Evolutionary conservation across 2,113 vertebrate genomes (phyloP).

Genomic region (Elanoides forficatus): DNA sequence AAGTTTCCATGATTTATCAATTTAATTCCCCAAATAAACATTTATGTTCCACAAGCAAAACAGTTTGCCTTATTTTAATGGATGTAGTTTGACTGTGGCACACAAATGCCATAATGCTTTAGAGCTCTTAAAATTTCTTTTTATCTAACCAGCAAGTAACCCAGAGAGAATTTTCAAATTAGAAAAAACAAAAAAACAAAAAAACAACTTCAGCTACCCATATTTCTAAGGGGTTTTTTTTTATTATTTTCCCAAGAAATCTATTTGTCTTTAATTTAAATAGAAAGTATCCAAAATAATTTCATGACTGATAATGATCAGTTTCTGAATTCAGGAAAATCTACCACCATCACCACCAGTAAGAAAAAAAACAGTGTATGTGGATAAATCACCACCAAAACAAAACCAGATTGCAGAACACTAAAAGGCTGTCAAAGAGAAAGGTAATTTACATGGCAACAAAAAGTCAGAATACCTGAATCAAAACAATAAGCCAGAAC

Average conservation of each 20-base stretch:
- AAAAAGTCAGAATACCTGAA: background rate
- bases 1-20: background rate
- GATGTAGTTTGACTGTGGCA: background rate
- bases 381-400: background rate
- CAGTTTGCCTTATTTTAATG: background rate
- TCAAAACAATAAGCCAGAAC: background rate
- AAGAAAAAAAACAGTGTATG: accelerated
- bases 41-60: background rate
- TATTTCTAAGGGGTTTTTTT: background rate
- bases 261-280: background rate
- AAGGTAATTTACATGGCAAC: background rate
- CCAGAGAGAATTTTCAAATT: background rate
- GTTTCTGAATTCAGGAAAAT: background rate
- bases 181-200: background rate
- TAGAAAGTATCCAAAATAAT: background rate
- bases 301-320: background rate
- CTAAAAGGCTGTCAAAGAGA: background rate
- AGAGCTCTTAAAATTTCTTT: background rate
- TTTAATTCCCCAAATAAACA: background rate
- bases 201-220: background rate
- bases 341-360: background rate
- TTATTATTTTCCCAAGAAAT: background rate
- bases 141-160: background rate
- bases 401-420: background rate
- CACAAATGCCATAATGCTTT: background rate